These are phyloP conservation scores for Montipora capricornis DNA, from an alignment of 64 coral and sea anemone species.

Conservation along the genomic window DNA sequence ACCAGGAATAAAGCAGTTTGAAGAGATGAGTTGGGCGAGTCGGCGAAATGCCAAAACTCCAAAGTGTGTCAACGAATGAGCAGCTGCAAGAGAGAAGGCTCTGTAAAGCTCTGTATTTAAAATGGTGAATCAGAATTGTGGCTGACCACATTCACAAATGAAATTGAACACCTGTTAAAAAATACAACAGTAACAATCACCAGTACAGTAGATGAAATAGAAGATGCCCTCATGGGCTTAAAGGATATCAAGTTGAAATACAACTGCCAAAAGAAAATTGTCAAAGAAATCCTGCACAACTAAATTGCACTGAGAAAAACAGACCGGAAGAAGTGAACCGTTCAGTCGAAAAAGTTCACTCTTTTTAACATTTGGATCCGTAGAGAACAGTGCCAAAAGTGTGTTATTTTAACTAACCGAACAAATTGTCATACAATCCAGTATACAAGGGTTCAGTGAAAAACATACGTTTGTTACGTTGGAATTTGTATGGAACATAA, in stretches of 20 bases:
- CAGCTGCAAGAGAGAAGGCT: constrained; percentile 28
- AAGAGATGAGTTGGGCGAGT: constrained; percentile 49
- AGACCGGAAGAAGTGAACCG: background rate
- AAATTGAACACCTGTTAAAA: constrained; percentile 26
- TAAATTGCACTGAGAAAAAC: constrained; percentile 21
- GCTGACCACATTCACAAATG: constrained; percentile 49
- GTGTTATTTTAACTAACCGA: background rate
- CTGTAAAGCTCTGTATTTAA: constrained; percentile 43
- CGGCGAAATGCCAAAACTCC: constrained; percentile 47
- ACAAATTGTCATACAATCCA: too few relatives aligned
- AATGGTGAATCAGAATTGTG: constrained; percentile 37
- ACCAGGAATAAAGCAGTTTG: constrained; percentile 21
- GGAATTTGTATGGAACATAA: background rate
- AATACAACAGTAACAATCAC: constrained; percentile 5
- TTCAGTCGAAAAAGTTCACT: constrained; percentile 6
- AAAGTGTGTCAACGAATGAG: constrained; percentile 27
- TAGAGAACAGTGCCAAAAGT: constrained; percentile 18
- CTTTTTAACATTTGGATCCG: constrained; percentile 15
- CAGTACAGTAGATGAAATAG: constrained; percentile 44
- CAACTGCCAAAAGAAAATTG: too few relatives aligned
- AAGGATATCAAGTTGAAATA: too few relatives aligned
- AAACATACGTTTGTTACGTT: background rate
- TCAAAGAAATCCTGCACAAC: too few relatives aligned
- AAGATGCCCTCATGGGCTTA: too few relatives aligned
- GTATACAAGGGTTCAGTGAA: background rate